Evolutionary conservation across 2,797 vertebrate species (phyloP).

Genomic region (Crocidura indochinensis): DNA sequence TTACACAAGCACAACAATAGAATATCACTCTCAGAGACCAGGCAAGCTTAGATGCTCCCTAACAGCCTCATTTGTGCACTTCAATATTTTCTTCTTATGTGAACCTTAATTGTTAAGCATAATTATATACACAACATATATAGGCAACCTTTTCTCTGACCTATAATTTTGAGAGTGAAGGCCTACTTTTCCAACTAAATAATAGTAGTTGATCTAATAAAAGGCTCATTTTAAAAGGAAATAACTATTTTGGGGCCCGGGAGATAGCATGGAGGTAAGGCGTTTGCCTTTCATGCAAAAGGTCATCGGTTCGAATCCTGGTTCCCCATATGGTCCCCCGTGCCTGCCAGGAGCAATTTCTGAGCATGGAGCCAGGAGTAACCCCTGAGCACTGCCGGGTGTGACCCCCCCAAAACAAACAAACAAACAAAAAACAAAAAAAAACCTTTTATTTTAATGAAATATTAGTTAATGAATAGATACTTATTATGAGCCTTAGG

Average conservation of each 20-base stretch:
- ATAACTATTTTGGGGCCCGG: too few relatives aligned
- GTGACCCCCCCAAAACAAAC: too few relatives aligned
- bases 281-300: too few relatives aligned
- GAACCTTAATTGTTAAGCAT: not conserved
- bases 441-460: not conserved
- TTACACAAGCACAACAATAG: not conserved
- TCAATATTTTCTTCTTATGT: not conserved
- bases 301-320: too few relatives aligned
- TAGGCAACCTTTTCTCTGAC: not conserved
- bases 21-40: fast-evolving
- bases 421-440: too few relatives aligned
- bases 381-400: too few relatives aligned
- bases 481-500: not conserved
- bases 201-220: not conserved
- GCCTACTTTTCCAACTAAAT: not conserved
- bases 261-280: too few relatives aligned
- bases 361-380: too few relatives aligned
- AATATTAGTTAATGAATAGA: not conserved
- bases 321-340: too few relatives aligned
- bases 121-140: not conserved
- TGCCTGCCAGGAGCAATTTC: too few relatives aligned
- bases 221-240: not conserved
- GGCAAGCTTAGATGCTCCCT: not conserved
- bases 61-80: not conserved
- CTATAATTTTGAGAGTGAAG: not conserved